Percentiles rank a stretch among this genome's conserved stretches.
Evolutionary conservation across 2,888 invertebrate species (phyloP).

Genomic region (Hofmannophila pseudospretella): DNA sequence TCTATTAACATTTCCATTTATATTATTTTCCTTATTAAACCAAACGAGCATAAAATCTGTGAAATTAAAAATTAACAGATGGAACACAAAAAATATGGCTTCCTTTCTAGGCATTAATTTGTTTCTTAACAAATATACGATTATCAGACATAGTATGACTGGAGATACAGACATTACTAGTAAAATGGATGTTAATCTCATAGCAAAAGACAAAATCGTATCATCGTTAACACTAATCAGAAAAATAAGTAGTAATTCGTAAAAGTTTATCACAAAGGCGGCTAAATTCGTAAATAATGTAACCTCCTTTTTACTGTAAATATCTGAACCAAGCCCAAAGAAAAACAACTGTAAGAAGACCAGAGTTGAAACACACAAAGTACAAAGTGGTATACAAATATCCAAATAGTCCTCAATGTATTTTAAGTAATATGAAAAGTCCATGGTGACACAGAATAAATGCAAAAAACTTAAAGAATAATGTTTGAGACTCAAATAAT

Average conservation of each 20-base stretch:
- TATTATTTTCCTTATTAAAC: background rate
- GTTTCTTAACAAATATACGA: conserved; percentile 11
- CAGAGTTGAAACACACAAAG: conserved; percentile 19
- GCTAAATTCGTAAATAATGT: conserved; percentile 14
- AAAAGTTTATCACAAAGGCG: conserved; percentile 14
- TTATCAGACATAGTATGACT: conserved; percentile 13
- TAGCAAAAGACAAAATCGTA: conserved; percentile 3
- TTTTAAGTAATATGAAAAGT: background rate
- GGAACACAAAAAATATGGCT: conserved; percentile 16
- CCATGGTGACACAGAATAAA: background rate
- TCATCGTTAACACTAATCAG: background rate
- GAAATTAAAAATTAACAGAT: conserved; percentile 18
- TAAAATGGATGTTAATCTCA: conserved; percentile 20
- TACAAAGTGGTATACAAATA: conserved; percentile 15
- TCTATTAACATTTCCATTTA: too few relatives aligned
- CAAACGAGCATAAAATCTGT: conserved; percentile 2
- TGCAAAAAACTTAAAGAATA: background rate
- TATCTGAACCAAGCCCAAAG: conserved; percentile 17
- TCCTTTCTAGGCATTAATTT: conserved; percentile 12
- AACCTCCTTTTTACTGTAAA: conserved; percentile 20
- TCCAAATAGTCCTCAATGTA: background rate
- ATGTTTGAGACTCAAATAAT: conserved; percentile 2
- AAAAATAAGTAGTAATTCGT: conserved; percentile 8
- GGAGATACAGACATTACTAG: conserved; percentile 22
- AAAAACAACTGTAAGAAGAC: conserved; percentile 24